Evolutionary conservation across 1,140 invertebrate genomes (phyloP), one percentile per base, ranked within the genome.

Genomic region (Holotrichia oblita): DNA sequence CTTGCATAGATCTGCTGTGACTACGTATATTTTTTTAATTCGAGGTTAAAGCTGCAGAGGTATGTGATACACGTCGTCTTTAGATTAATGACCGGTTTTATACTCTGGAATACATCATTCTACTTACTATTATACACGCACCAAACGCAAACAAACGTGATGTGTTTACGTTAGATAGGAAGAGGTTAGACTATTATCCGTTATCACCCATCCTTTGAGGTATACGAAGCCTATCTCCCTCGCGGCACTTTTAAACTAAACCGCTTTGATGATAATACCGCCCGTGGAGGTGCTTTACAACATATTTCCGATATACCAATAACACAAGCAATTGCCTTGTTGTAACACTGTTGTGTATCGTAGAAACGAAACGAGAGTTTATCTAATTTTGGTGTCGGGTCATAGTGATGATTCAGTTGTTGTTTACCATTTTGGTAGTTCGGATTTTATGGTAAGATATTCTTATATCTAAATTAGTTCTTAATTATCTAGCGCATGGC

Each of bases 221-320:
- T 40, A 74, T n/a, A 40, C 41, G 73, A 3, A 22, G 41, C 27
- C 73, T 74, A 74, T 69, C 61, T 27, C 22, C 34, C 40, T 4
- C 17, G 73, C 73, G 73, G 73, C 40, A 74, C 73, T 41, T 74
- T 72, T 74, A 44, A 74, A 42, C 40, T n/a, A 74, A 34, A 44
- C 14, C 17, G 34, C 73, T 74, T 74, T 74, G 73, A 74, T 74
- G 73, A 74, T 74, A 74, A 42, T 44, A 74, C 73, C 73, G 73
- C 73, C 73, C 34, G 73, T 34, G 40, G 73, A 74, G 73, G 73
- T 74, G 73, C 14, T 74, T 74, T 74, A 74, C 73, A 74, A 74
- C 73, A 74, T 44, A 74, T 74, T 74, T 74, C 34, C 73, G 73
- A 74, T 74, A 34, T 74, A 41, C 73, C 73, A 74, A 74, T 74